Base-by-base conservation (phyloP, 2,888 invertebrate genomes). In the Drosophila paramelanica region DNA sequence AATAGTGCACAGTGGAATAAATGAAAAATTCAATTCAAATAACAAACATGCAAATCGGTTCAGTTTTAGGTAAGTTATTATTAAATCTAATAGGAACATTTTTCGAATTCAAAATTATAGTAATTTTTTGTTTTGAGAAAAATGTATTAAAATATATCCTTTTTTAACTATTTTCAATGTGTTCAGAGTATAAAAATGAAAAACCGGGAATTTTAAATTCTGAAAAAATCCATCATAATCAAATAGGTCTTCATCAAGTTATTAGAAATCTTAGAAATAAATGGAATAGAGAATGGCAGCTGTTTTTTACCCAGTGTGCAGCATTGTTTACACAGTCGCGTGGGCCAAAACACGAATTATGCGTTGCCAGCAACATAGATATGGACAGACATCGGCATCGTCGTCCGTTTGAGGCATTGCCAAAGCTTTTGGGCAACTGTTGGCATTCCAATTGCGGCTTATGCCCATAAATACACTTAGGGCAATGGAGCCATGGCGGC, bases 361-460 rank as follows among this genome's bases (percentile, higher is more conserved):
- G 88, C 85, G 82, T 81, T 46, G 68, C 67, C 78, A 81, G 45
- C 46, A 47, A 43, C 52, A 39, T 38, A 45, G 50, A 41, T 43
- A 49, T 59, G 33, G 38, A 41, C 58, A 47, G 53, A 10, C 60
- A 52, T 43, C 43, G 61, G 45, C 55, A 68, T 43, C 59, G 50
- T 56, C 41, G 36, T 20, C 13, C 33, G 52, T 59, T 51, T 67
- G 60, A 55, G 57, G 53, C 57, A 53, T 68, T 73, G 62, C 67
- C 53, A 64, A 42, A 46, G 53, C 47, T 43, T 65, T 50, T 49
- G 62, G 60, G 62, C 66, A 65, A 65, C 53, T 68, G 68, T 59
- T 68, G 67, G 73, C 79, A 85, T 88, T 79, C 67, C 76, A 67
- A 82, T 76, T 69, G 82, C 53, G 73, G 76, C 73, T 85, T 81